These are phyloP conservation scores for rat (Rattus norvegicus) DNA, from an alignment of 2,113 vertebrate genomes.

Conservation along the genomic window DNA sequence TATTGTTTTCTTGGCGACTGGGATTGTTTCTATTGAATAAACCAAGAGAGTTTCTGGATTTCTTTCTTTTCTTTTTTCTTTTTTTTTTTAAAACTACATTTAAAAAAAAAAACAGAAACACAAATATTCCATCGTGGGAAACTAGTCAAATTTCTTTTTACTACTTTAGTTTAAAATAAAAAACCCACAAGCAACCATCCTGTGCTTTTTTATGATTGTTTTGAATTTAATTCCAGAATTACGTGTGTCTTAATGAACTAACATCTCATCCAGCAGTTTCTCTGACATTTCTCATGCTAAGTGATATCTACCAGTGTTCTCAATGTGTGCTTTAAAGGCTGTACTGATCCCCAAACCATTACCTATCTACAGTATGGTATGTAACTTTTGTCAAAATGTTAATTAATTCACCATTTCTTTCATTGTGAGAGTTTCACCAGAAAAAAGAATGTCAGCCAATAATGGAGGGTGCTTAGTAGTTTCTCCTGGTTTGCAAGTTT, in stretches of 20 bases:
- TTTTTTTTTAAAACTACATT: conserved; percentile 8
- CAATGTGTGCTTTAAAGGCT: not conserved
- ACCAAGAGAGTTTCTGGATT: not conserved
- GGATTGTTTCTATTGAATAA: conserved; percentile 38
- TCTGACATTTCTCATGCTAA: not conserved
- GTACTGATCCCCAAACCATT: not conserved
- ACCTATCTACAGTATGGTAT: not conserved
- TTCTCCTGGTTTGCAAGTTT: not conserved
- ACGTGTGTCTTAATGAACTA: conserved; percentile 11
- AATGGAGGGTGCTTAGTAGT: not conserved
- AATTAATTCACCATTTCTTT: not conserved
- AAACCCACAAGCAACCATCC: not conserved
- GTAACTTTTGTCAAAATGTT: conserved; percentile 26
- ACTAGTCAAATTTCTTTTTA: conserved; percentile 8
- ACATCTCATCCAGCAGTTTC: conserved; percentile 4
- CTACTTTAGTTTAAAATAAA: conserved; percentile 37
- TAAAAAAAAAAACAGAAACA: not conserved
- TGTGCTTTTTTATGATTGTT: not conserved
- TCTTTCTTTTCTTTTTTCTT: not conserved
- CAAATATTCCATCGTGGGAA: conserved; percentile 24
- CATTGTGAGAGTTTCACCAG: not conserved
- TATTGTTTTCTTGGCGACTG: conserved; percentile 52
- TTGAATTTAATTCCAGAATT: conserved; percentile 39
- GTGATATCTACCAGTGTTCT: not conserved
- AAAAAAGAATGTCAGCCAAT: not conserved